Evolutionary conservation across 2,888 invertebrate species (phyloP), one percentile per base, ranked within the genome.

Genomic region (Mesopsocus fuscifrons): DNA sequence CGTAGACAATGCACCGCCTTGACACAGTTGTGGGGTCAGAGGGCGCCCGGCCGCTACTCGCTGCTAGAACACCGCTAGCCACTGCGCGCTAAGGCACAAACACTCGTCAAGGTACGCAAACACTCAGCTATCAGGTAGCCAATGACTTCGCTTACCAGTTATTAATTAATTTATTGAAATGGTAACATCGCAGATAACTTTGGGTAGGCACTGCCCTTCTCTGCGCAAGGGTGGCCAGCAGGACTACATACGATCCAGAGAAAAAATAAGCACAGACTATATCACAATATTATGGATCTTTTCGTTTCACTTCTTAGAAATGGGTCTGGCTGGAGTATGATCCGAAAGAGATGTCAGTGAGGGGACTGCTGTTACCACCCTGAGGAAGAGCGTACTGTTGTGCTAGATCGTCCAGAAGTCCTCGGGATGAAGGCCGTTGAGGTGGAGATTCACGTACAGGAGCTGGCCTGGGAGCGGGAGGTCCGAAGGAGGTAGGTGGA

Each of bases 271-370:
- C n/a, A n/a, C n/a, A n/a, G n/a, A n/a, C n/a, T n/a, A n/a, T n/a
- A n/a, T n/a, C n/a, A n/a, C n/a, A n/a, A n/a, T n/a, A n/a, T n/a
- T n/a, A n/a, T n/a, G n/a, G n/a, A n/a, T n/a, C n/a, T n/a, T n/a
- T n/a, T n/a, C n/a, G n/a, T n/a, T n/a, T n/a, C n/a, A n/a, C 21
- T 17, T 18, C 18, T 18, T 38, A 38, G 20, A 16, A 38, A 18
- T 38, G 38, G 4, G 38, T 38, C 20, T 18, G 38, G 20, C 38
- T 38, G 8, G 38, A 50, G 35, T 49, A 52, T 3, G 49, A 48
- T 26, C 84, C 82, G 57, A 85, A 85, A 46, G 80, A 75, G 59
- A 85, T 83, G 55, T 85, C 84, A 55, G 84, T 83, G 30, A 81
- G 64, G 1, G 83, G 72, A 30, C 71, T 66, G 1, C 78, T 68